These are phyloP conservation scores for Anticlea derivata DNA, from an alignment of 2,888 invertebrate genomes.

Conservation along the genomic window DNA sequence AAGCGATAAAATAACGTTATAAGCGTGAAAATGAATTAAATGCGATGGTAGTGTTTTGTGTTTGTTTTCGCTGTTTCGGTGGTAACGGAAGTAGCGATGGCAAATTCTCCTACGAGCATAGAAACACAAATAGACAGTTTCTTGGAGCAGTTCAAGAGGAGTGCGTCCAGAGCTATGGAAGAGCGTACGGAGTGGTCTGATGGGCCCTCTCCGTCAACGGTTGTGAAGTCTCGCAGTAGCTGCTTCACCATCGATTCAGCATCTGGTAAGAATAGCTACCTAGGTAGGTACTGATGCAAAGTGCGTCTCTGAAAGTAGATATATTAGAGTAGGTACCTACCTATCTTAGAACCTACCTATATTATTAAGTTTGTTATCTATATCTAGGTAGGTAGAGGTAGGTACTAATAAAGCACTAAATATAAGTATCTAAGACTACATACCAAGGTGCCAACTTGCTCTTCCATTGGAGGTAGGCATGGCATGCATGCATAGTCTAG, in stretches of 20 bases:
- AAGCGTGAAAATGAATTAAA: constrained; percentile 57
- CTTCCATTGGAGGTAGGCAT: no score
- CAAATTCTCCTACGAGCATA: constrained; percentile 87
- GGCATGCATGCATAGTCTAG: no score
- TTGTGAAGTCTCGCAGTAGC: constrained; percentile 79
- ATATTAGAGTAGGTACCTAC: no score
- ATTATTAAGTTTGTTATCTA: no score
- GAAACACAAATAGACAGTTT: constrained; percentile 94
- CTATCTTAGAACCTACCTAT: no score
- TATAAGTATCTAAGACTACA: no score
- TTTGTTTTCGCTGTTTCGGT: constrained; percentile 81
- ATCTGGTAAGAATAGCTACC: constrained; percentile 54
- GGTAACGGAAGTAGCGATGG: constrained; percentile 83
- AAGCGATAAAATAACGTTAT: constrained; percentile 42
- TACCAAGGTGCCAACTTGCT: no score
- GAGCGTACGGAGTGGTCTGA: constrained; percentile 82
- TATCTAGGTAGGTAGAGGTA: not conserved
- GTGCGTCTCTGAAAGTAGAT: no score
- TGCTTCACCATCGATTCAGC: constrained; percentile 75
- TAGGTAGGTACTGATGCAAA: not conserved
- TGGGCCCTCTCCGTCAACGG: constrained; percentile 69
- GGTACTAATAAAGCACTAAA: no score
- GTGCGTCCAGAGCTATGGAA: constrained; percentile 91
- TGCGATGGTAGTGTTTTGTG: constrained; percentile 61
- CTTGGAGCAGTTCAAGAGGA: constrained; percentile 91